These are phyloP conservation scores for Chunga burmeisteri DNA, from an alignment of 2,113 vertebrate genomes.

Conservation along the genomic window DNA sequence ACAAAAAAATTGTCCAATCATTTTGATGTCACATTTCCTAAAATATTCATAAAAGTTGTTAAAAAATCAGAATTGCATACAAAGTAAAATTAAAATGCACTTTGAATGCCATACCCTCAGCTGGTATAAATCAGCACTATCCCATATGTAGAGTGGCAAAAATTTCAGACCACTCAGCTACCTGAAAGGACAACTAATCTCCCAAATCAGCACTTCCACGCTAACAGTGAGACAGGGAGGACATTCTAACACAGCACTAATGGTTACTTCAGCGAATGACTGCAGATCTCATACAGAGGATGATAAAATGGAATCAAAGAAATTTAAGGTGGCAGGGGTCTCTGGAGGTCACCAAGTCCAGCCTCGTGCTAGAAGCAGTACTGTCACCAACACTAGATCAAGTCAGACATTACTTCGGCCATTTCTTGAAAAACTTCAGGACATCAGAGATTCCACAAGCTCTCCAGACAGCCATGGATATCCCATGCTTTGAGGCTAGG, in stretches of 20 bases:
- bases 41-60: constrained; percentile 1
- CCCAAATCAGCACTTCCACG: constrained; percentile 31
- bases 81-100: constrained; percentile 24
- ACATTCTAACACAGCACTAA: background rate
- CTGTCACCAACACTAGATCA: background rate
- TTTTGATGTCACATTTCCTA: constrained; percentile 13
- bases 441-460: background rate
- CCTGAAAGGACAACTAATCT: constrained; percentile 19
- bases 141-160: background rate
- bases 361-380: background rate
- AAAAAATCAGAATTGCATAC: background rate
- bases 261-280: background rate
- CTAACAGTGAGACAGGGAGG: background rate
- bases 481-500: background rate
- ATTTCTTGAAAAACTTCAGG: background rate
- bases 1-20: background rate
- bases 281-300: background rate
- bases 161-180: constrained; percentile 10
- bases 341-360: background rate
- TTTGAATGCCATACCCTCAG: constrained; percentile 1
- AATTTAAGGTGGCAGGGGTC: background rate
- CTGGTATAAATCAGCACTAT: constrained; percentile 38
- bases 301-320: background rate
- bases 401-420: background rate
- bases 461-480: background rate